Evolutionary conservation across 2,888 invertebrate species (phyloP), one percentile per base, ranked within the genome.

Genomic region (Pimpla rufipes): DNA sequence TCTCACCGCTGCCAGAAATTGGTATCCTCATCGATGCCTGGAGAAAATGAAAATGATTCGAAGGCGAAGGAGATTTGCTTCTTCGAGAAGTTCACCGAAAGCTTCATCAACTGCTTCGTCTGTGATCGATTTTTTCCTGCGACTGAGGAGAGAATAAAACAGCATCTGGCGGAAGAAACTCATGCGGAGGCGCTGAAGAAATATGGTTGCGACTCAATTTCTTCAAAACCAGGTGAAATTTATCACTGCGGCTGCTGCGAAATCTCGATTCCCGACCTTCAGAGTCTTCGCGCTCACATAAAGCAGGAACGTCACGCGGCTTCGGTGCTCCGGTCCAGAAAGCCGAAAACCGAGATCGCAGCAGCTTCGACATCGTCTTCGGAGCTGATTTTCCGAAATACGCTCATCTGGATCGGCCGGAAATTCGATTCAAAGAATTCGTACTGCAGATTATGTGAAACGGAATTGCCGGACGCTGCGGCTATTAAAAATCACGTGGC

Each of bases 281-380:
- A 81, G 10, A 21, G 57, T 29, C 57, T 81, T n/a, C 57, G 29
- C 71, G 64, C 55, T 50, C 81, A 77, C 6, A 73, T 81, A 4
- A 81, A 71, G n/a, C 47, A 66, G 8, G 8, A 21, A 1, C 66
- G 8, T n/a, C 81, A 81, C 18, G 10, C 47, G 10, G 10, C 13
- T 55, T 21, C 13, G 35, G 35, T 35, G 21, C 40, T 21, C 13
- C 11, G 2, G 7, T 1, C 35, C 29, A 57, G 23, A 2, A 55
- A 11, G n/a, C n/a, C 4, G n/a, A 35, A 57, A 29, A 2, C 13
- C 4, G 29, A 13, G 7, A 5, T 3, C 5, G 6, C 13, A 1
- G 5, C 4, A 13, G 35, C 6, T 1, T 13, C 5, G 11, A 29
- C 23, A 7, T 1, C 29, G 1, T 6, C 11, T 29, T 35, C 35